Evolutionary conservation across 2,888 invertebrate genomes (phyloP).

Genomic region (Hyles lineata): DNA sequence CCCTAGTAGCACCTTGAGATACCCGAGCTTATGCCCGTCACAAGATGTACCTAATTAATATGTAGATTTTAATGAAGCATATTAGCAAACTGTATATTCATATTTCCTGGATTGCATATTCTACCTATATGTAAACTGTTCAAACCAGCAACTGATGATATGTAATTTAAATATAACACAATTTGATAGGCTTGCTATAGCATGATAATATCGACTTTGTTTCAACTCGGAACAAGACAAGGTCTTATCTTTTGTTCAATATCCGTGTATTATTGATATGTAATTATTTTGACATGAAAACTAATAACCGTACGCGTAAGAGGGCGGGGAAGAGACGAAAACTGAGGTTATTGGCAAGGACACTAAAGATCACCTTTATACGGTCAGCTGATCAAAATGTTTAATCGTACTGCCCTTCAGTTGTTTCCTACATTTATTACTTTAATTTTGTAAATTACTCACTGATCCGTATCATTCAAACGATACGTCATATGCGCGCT

Average conservation of each 20-base stretch:
- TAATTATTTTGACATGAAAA: constrained; percentile 12
- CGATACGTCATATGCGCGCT: no score
- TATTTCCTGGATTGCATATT: not conserved
- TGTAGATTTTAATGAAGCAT: no score
- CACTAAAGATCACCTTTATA: not conserved
- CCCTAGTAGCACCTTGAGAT: no score
- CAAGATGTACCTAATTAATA: no score
- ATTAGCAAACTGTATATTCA: not conserved
- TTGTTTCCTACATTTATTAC: no score
- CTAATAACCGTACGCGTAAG: not conserved
- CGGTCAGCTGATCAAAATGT: not conserved
- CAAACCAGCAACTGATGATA: not conserved
- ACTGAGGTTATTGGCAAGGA: not conserved
- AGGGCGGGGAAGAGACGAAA: not conserved
- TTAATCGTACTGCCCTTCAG: not conserved
- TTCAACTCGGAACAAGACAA: constrained; percentile 49
- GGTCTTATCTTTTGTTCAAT: constrained; percentile 39
- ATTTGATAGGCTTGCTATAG: constrained; percentile 49
- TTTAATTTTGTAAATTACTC: no score
- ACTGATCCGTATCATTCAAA: no score
- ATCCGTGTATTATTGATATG: constrained; percentile 45
- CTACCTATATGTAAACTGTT: not conserved
- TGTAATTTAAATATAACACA: constrained; percentile 15
- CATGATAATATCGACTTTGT: constrained; percentile 50
- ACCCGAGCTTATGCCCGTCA: no score